Base-by-base conservation (phyloP, 2,888 invertebrate species). In the Plutella xylostella region DNA sequence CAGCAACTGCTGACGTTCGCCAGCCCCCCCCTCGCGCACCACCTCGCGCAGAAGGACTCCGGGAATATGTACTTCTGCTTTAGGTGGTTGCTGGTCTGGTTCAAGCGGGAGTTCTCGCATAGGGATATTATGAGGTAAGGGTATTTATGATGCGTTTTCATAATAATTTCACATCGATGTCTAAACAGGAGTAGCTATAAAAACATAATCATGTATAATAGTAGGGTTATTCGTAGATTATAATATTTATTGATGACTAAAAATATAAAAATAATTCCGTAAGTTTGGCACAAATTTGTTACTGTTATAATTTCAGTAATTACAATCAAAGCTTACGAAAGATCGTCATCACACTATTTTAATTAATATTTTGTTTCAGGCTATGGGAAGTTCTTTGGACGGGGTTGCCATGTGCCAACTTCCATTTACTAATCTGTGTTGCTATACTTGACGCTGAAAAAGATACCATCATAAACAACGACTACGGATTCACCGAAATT, bases 21-120 rank as follows among this genome's bases (percentile, higher is more conserved):
- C 15, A 93, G 94, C 65, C 96, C 96, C 0, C 89, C 90, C 48
- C 86, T 99, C 34, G 93, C 93, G 42, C 89, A 89, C 43, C 97
- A 98, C 70, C 86, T 99, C 51, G 90, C 92, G 45, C 88, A 87
- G 49, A 93, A 96, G 65, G 95, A 97, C 56, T 87, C 87, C 0
- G 95, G 93, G 4, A 98, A 98, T 69, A 96, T 99, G 94, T 98
- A 96, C 76, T 99, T 99, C 80, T 97, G 97, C 72, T 99, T 99
- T 83, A 92, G 98, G 9, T 99, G 98, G 98, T 87, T 98, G 21
- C 86, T 99, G 11, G 96, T 98, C 7, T 89, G 95, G 76, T 98
- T 97, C 71, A 99, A 98, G 72, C 80, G 98, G 52, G 98, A 99
- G 79, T 94, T 98, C 66, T 89, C 89, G 18, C 91, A 93, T 50